These are phyloP conservation scores for Caenorhabditis drosophilae DNA, from an alignment of 2,888 invertebrate genomes.

Conservation along the genomic window DNA sequence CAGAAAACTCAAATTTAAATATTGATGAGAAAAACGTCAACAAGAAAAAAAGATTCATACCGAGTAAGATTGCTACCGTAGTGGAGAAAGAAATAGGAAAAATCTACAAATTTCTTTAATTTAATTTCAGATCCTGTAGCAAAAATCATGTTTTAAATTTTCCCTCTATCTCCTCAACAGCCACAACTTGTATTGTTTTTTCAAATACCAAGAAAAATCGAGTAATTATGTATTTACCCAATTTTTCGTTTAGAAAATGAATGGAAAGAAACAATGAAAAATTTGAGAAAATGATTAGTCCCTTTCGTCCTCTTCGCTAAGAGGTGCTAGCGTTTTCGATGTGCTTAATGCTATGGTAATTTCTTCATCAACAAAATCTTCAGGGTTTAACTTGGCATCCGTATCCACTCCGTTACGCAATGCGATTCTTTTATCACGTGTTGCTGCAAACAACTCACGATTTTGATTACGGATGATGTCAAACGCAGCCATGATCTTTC, in stretches of 20 bases:
- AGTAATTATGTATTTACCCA: too few species aligned
- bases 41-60: too few species aligned
- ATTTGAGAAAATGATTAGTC: slow-evolving; percentile 21
- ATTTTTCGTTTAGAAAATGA: slow-evolving; percentile 8
- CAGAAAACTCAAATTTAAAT: too few species aligned
- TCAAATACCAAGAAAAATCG: too few species aligned
- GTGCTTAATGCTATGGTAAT: slow-evolving; percentile 63
- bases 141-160: too few species aligned
- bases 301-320: slow-evolving; percentile 43
- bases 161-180: too few species aligned
- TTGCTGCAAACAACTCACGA: slow-evolving; percentile 29
- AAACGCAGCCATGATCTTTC: slow-evolving; percentile 61
- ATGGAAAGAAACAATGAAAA: slow-evolving; percentile 1
- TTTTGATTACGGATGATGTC: slow-evolving; percentile 51
- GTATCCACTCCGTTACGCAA: slow-evolving; percentile 56
- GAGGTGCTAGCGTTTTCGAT: slow-evolving; percentile 45
- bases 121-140: too few species aligned
- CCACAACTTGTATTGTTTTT: too few species aligned
- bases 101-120: too few species aligned
- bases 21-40: too few species aligned
- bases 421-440: slow-evolving; percentile 38
- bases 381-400: slow-evolving; percentile 36
- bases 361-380: slow-evolving; percentile 62
- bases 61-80: too few species aligned
- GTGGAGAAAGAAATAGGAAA: too few species aligned